Conservation (phyloP, 2,888 invertebrate species). For the Xanthia icteritia region DNA sequence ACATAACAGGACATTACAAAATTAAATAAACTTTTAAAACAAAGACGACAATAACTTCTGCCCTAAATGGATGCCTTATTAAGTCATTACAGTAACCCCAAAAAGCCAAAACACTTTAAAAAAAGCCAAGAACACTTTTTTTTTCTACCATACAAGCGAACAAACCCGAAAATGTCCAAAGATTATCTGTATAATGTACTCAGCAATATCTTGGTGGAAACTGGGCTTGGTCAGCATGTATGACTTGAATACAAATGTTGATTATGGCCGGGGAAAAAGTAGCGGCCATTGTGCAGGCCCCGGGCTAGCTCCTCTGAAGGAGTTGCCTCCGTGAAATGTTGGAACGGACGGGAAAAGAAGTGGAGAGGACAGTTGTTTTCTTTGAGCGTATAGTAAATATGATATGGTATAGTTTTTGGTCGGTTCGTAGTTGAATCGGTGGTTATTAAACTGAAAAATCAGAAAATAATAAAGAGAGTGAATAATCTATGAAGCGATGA, state of each 20-base stretch:
- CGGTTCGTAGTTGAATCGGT: too few species aligned
- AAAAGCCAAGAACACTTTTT: background rate
- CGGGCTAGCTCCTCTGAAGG: slow-evolving; percentile 84
- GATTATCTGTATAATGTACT: slow-evolving; percentile 64
- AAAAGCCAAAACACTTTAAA: slow-evolving; percentile 15
- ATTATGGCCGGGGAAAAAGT: slow-evolving; percentile 87
- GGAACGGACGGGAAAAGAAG: slow-evolving; percentile 30
- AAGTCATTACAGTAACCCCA: slow-evolving; percentile 26
- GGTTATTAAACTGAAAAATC: too few species aligned
- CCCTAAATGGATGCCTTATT: slow-evolving; percentile 1
- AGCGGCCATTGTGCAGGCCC: slow-evolving; percentile 85
- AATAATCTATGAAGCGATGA: too few species aligned
- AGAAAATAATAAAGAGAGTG: too few species aligned
- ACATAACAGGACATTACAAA: background rate
- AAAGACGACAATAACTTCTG: background rate
- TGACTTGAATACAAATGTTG: slow-evolving; percentile 88
- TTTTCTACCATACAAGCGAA: background rate
- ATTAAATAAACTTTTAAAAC: slow-evolving; percentile 1
- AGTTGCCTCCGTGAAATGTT: slow-evolving; percentile 78
- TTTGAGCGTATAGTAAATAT: too few species aligned
- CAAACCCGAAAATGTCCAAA: slow-evolving; percentile 58
- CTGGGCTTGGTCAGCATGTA: slow-evolving; percentile 68
- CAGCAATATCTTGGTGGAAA: slow-evolving; percentile 57
- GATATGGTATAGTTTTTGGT: too few species aligned
- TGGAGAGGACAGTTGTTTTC: slow-evolving; percentile 64